phyloP scores from a whole-genome alignment of 1,140 invertebrate species.

The Panagrolaimus sp. region DNA sequence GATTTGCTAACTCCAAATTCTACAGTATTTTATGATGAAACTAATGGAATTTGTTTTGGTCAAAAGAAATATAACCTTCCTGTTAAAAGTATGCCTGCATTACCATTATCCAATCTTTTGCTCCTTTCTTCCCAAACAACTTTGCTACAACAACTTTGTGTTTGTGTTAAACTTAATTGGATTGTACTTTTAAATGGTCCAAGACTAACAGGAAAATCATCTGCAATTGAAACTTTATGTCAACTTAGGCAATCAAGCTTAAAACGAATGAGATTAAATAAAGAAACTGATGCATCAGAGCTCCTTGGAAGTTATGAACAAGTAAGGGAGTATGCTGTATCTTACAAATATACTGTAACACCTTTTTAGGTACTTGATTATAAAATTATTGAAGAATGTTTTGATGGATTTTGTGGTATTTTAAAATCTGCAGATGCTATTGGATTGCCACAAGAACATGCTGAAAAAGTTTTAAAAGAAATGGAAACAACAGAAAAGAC shows the following conservation, averaged over 20 bases:
- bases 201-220: conserved; percentile 74
- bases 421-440: background rate
- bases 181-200: conserved; percentile 79
- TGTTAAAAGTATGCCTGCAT: background rate
- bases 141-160: conserved; percentile 69
- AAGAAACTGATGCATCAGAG: conserved; percentile 88
- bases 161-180: conserved; percentile 83
- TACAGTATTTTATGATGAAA: conserved; percentile 9
- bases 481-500: no score
- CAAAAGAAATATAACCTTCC: background rate
- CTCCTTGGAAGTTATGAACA: conserved; percentile 92
- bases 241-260: conserved; percentile 70
- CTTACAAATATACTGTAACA: no score
- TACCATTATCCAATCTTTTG: background rate
- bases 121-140: conserved; percentile 68
- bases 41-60: conserved; percentile 5
- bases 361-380: conserved; percentile 54
- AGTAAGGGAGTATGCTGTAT: no score
- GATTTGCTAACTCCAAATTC: conserved; percentile 25
- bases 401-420: background rate
- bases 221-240: conserved; percentile 71
- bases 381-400: background rate
- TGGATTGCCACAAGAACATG: background rate
- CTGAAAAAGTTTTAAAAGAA: no score
- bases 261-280: conserved; percentile 75